Conservation (phyloP, 2,888 invertebrate genomes). For the Sphecodes monilicornis region DNA sequence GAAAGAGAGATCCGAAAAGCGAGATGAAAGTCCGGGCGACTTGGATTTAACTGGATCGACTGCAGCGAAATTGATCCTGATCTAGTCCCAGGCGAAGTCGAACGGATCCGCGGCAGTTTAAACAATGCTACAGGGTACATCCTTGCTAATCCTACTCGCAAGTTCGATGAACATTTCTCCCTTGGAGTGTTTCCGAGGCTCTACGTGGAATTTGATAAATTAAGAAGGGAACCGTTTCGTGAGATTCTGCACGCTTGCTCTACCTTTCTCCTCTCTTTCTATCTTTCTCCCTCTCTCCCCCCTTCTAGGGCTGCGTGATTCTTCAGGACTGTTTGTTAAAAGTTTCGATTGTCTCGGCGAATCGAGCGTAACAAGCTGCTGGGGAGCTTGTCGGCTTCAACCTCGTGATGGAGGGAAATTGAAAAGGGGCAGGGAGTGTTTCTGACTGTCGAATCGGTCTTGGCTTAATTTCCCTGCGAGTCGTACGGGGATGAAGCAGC, state of each 20-base stretch:
- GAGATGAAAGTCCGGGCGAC: slow-evolving; percentile 13
- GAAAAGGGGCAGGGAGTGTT: background rate
- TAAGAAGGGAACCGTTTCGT: background rate
- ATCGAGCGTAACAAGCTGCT: slow-evolving; percentile 6
- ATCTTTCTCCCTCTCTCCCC: too few relatives aligned
- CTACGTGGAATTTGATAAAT: background rate
- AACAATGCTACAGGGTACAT: slow-evolving; percentile 6
- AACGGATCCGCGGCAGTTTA: background rate
- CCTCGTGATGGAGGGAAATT: background rate
- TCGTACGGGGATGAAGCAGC: background rate
- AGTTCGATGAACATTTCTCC: background rate
- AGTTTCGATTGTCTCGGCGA: slow-evolving; percentile 16
- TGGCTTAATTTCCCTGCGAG: background rate
- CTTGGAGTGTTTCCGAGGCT: background rate
- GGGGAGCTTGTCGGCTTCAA: background rate
- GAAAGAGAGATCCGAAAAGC: slow-evolving; percentile 16
- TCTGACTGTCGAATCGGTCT: background rate
- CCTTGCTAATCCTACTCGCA: background rate
- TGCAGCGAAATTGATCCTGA: slow-evolving; percentile 24
- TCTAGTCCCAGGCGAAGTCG: background rate
- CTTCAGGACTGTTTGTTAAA: background rate
- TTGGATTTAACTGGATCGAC: slow-evolving; percentile 26
- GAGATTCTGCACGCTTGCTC: background rate
- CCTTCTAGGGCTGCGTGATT: background rate
- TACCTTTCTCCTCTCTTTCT: too few relatives aligned